Evolutionary conservation across 2,888 invertebrate species (phyloP).

Genomic region (Drosophila leonis): DNA sequence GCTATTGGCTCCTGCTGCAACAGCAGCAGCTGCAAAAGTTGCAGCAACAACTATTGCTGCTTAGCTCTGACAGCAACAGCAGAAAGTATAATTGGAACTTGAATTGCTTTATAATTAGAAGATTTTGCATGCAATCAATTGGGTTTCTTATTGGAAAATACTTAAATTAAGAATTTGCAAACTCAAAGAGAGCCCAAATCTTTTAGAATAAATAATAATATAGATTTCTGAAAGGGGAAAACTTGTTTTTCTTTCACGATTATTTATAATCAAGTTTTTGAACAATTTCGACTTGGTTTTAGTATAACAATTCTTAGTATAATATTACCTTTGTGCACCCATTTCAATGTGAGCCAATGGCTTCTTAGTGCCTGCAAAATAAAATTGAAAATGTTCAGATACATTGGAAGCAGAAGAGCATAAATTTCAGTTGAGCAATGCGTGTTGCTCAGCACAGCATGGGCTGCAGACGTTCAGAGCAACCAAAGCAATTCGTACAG

Average conservation of each 20-base stretch:
- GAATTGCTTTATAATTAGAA: constrained; percentile 2
- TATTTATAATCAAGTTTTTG: background rate
- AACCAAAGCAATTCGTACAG: constrained; percentile 26
- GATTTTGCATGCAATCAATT: constrained; percentile 14
- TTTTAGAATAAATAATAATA: background rate
- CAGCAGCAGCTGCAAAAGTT: constrained; percentile 3
- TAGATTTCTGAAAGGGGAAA: background rate
- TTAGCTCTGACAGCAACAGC: background rate
- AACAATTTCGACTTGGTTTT: background rate
- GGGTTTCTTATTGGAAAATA: background rate
- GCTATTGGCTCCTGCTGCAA: constrained; percentile 34
- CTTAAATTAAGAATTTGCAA: constrained; percentile 4
- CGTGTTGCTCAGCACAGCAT: constrained; percentile 50
- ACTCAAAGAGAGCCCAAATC: background rate
- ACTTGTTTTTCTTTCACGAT: no score
- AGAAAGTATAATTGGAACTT: constrained; percentile 11
- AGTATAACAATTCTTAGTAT: background rate
- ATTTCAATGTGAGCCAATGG: background rate
- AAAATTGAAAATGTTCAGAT: constrained; percentile 23
- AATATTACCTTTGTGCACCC: background rate
- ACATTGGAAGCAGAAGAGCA: constrained; percentile 26
- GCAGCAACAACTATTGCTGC: constrained; percentile 7
- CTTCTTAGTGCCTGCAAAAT: background rate
- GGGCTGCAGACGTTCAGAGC: constrained; percentile 4
- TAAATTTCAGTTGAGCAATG: constrained; percentile 50